phyloP scores from a whole-genome alignment of 2,113 vertebrate genomes.

The Hippocampus abdominalis region DNA sequence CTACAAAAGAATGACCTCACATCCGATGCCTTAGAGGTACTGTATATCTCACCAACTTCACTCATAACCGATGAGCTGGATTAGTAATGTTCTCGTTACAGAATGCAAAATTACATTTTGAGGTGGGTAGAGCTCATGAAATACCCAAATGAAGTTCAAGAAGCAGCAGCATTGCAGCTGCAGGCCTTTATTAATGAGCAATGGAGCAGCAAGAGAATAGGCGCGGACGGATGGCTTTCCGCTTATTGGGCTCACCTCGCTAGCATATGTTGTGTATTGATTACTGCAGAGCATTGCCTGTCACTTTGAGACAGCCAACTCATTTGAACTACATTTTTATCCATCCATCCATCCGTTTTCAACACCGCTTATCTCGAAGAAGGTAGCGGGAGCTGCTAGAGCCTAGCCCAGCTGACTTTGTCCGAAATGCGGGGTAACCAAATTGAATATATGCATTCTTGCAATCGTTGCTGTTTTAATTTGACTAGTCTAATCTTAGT shows the following conservation, averaged over 20 bases:
- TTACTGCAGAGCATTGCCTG: slow-evolving; percentile 4
- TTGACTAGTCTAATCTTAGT: too few relatives aligned
- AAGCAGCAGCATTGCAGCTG: not conserved
- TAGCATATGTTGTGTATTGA: not conserved
- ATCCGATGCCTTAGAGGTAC: too few relatives aligned
- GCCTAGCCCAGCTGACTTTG: too few relatives aligned
- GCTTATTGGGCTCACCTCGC: not conserved
- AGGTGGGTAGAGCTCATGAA: not conserved
- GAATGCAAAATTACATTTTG: not conserved
- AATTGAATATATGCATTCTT: too few relatives aligned
- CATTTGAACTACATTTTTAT: not conserved
- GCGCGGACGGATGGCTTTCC: not conserved
- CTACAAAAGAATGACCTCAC: too few relatives aligned
- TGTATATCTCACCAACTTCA: too few relatives aligned
- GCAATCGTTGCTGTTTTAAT: too few relatives aligned
- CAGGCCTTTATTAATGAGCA: not conserved
- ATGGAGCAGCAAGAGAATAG: not conserved
- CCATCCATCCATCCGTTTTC: too few relatives aligned
- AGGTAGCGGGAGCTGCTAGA: too few relatives aligned
- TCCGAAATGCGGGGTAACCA: too few relatives aligned
- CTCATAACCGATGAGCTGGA: not conserved
- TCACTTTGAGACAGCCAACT: slow-evolving; percentile 9
- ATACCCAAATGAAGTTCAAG: not conserved
- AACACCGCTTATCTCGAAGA: too few relatives aligned
- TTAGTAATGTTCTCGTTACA: not conserved